Conservation (phyloP, 1,140 invertebrate species). For the Sarcophaga peregrina region DNA sequence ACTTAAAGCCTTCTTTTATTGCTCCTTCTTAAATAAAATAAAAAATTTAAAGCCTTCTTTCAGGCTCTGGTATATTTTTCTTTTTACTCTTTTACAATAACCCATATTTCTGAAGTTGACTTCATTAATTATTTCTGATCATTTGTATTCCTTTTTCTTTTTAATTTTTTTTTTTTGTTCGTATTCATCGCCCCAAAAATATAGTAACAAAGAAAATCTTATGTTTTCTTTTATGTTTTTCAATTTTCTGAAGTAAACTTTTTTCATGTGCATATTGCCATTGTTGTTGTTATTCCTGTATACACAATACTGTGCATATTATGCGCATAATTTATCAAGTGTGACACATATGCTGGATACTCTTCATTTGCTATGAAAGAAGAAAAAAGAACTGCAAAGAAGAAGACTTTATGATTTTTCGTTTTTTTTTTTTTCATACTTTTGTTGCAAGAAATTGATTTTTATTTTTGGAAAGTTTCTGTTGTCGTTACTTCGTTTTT, state of each 20-base stretch:
- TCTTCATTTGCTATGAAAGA: not conserved
- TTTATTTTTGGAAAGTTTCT: too few relatives aligned
- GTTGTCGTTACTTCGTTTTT: too few relatives aligned
- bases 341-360: conserved; percentile 28
- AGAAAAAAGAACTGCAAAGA: not conserved
- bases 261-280: too few relatives aligned
- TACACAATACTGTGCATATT: conserved; percentile 6
- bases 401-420: conserved; percentile 20
- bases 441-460: not conserved
- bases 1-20: too few relatives aligned
- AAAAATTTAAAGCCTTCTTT: not conserved
- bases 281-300: not conserved
- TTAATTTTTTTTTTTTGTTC: not conserved
- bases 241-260: too few relatives aligned
- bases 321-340: conserved; percentile 36
- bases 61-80: not conserved
- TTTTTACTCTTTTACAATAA: not conserved
- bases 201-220: not conserved
- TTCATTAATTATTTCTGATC: not conserved
- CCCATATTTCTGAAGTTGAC: not conserved
- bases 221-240: not conserved
- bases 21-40: not conserved
- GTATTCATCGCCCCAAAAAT: not conserved
- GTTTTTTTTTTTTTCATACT: not conserved
- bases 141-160: not conserved